Evolutionary conservation across 2,888 invertebrate genomes (phyloP), one percentile per base, ranked within the genome.

Genomic region (Liopterus haemorrhoidalis): DNA sequence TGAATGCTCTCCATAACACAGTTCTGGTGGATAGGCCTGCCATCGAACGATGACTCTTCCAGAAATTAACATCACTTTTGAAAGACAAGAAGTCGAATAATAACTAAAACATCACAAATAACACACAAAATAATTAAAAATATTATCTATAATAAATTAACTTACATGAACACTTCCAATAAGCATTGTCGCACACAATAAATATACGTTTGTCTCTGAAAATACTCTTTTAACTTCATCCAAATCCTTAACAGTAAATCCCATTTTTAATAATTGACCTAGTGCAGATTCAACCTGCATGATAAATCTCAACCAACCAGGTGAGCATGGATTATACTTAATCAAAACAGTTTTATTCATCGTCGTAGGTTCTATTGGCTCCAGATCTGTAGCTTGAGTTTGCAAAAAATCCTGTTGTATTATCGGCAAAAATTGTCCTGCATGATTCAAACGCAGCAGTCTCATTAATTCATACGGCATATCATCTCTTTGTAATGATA

Each of bases 221-320:
- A 97, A 94, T 56, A 99, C 87, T 38, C 90, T 88, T 67, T 96
- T 96, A 0, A 94, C 85, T 72, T 97, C 96, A 69, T 99, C 97
- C 22, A 94, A 74, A 70, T 97, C 96, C 64, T 94, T 95, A 48
- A 85, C 83, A 24, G 85, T 83, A 60, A 99, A 96, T 4, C 94
- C 93, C 40, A 91, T 69, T n/a, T 70, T 62, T 36, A 78, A 70
- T 56, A 92, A 75, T 38, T 81, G 81, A 12, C 76, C 71, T 54
- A 91, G 74, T 0, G 88, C 83, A 14, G 80, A 71, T 53, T 86
- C 80, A 51, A 91, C 79, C 60, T 91, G 88, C 28, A 85, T 67
- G 53, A 86, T 77, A 53, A 92, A 70, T 46, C 89, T 75, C 51
- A 88, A 65, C 49, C 83, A 86, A 3, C 92, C 92, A 49, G 89